Base-by-base conservation (phyloP, 2,888 invertebrate species). In the Smittia aterrima region DNA sequence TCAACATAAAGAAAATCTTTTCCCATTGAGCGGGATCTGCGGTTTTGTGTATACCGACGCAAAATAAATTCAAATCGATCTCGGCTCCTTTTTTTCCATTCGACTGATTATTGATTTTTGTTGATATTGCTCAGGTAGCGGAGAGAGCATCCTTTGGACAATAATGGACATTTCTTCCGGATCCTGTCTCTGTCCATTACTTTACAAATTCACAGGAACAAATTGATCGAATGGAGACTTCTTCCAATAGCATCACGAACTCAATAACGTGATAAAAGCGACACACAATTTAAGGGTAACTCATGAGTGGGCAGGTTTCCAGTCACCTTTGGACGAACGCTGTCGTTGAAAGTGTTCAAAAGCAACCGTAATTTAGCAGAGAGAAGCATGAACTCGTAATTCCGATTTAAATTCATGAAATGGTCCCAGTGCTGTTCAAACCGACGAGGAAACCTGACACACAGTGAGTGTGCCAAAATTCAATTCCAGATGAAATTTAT, bases 331-430 rank as follows among this genome's bases (percentile, higher is more conserved):
- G 11, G 47, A 6, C n/a, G n/a, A 47, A n/a, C 47, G 16, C 47
- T 16, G 16, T 3, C 11, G 9, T 3, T 32, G 47, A 2, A 11
- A n/a, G 11, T n/a, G 11, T 11, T 47, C 47, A 38, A 4, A 38
- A 38, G n/a, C n/a, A n/a, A n/a, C n/a, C 9, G 32, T 32, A 32
- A 47, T 47, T n/a, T n/a, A 47, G 47, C 11, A 47, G 2, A 16
- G 2, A 47, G 16, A 47, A 6, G 47, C 16, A 47, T 47, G 47
- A 47, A 47, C 47, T 47, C 47, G 11, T 47, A 47, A 47, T 47
- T 47, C 47, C 47, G 11, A 47, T 47, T 47, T 47, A 47, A 47
- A 47, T 47, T 47, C 47, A 47, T 47, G 47, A 47, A 47, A 47
- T n/a, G 47, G 47, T 47, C 47, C 11, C 47, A 2, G 1, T 13